These are phyloP conservation scores for Grus americana DNA, from an alignment of 2,113 vertebrate species.

Conservation along the genomic window DNA sequence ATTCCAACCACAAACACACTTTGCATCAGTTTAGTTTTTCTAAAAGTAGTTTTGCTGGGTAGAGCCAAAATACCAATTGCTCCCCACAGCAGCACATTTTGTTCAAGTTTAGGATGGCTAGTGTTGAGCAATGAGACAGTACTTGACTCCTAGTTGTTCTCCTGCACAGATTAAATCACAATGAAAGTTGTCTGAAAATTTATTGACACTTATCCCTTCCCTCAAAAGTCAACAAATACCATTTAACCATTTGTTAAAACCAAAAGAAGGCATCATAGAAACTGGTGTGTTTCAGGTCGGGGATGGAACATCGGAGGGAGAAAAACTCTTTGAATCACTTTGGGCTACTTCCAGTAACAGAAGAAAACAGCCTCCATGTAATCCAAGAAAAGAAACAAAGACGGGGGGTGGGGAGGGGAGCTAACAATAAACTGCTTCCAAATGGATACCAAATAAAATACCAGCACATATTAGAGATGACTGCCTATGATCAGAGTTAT, in stretches of 20 bases:
- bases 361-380: not conserved
- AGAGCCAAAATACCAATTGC: not conserved
- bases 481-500: not conserved
- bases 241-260: not conserved
- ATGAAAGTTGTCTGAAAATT: not conserved
- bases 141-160: not conserved
- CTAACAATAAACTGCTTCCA: not conserved
- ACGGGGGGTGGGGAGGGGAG: fast-evolving
- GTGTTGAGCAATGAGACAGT: not conserved
- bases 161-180: not conserved
- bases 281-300: not conserved
- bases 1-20: not conserved
- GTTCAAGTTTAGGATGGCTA: not conserved
- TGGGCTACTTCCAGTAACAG: not conserved
- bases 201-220: not conserved
- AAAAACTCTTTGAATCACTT: not conserved
- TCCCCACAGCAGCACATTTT: not conserved
- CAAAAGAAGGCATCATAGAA: not conserved
- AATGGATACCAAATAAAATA: not conserved
- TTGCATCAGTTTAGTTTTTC: not conserved
- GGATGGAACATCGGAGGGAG: not conserved
- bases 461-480: not conserved
- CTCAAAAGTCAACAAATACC: not conserved
- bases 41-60: not conserved
- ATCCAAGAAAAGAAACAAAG: not conserved